These are phyloP conservation scores for Sicus ferrugineus DNA, from an alignment of 2,888 invertebrate species.

Conservation along the genomic window DNA sequence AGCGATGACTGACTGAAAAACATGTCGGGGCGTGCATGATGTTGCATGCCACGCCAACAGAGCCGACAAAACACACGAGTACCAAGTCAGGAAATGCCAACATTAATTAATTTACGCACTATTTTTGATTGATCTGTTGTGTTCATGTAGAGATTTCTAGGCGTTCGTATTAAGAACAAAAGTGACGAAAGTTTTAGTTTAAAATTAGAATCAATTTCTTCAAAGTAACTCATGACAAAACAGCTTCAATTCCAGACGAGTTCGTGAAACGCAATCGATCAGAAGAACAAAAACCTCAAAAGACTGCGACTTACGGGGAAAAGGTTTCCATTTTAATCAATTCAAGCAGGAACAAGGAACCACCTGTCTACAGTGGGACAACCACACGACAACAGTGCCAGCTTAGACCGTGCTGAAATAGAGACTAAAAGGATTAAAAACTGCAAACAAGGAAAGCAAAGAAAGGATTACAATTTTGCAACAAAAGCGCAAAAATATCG, in stretches of 20 bases:
- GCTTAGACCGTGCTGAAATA: background rate
- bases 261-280: too few relatives aligned
- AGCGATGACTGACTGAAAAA: too few relatives aligned
- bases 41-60: too few relatives aligned
- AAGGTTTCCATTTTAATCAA: constrained; percentile 28
- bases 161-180: too few relatives aligned
- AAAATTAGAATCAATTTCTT: too few relatives aligned
- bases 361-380: background rate
- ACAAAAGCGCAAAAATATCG: background rate
- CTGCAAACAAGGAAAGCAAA: background rate
- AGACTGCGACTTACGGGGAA: too few relatives aligned
- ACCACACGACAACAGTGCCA: too few relatives aligned
- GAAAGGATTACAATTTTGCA: constrained; percentile 18
- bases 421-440: constrained; percentile 20
- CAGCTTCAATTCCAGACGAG: too few relatives aligned
- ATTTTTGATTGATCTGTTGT: constrained; percentile 44
- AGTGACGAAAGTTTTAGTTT: too few relatives aligned
- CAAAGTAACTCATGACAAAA: too few relatives aligned
- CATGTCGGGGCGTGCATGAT: too few relatives aligned
- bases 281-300: background rate
- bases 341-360: constrained; percentile 25
- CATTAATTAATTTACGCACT: constrained; percentile 41
- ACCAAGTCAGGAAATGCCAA: constrained; percentile 40
- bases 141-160: too few relatives aligned
- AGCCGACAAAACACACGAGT: constrained; percentile 16